A percentile compares a stretch with the other conserved stretches of the same genome.
These are phyloP conservation scores for Agapornis canus DNA, from an alignment of 2,797 vertebrate genomes.

Conservation along the genomic window DNA sequence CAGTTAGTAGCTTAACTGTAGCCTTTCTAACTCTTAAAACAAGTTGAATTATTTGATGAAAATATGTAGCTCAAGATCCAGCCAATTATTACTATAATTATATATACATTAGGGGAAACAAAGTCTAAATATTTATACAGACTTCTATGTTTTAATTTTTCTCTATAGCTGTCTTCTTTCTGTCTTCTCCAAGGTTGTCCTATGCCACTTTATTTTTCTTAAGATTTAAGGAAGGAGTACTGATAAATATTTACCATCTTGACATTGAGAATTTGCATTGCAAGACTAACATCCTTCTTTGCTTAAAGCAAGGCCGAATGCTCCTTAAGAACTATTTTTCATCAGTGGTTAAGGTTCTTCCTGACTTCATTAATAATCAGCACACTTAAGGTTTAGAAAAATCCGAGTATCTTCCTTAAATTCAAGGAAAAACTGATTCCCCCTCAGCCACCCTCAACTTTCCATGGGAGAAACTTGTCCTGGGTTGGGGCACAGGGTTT, in stretches of 20 bases:
- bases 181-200: neutral
- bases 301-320: neutral
- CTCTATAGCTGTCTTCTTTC: neutral
- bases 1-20: neutral
- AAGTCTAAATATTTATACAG: neutral
- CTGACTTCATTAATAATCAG: neutral
- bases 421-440: neutral
- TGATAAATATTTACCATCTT: neutral
- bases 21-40: neutral
- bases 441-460: fast-evolving
- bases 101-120: neutral
- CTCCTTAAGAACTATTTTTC: neutral
- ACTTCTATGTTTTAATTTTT: neutral
- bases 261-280: neutral
- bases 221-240: neutral
- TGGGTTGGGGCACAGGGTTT: neutral
- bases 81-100: neutral
- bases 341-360: neutral
- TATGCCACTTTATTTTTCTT: neutral
- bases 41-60: neutral
- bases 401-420: neutral
- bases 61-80: neutral
- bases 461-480: neutral
- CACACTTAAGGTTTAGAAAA: neutral
- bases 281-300: neutral